Percentiles rank a stretch among this genome's conserved stretches.
Conservation (phyloP, 1,140 invertebrate genomes). For the Drosophila burlai region DNA sequence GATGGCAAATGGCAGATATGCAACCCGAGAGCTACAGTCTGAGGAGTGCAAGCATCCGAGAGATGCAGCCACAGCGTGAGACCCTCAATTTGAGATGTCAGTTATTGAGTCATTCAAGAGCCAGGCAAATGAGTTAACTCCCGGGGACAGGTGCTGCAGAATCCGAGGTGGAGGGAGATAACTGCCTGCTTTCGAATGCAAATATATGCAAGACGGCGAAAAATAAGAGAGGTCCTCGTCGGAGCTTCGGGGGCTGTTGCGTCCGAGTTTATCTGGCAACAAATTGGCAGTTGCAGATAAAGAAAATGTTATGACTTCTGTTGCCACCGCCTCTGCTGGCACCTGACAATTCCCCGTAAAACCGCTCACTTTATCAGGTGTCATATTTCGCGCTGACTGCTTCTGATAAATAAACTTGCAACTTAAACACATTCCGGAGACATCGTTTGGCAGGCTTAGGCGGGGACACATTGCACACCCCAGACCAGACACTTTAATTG, state of each 20-base stretch:
- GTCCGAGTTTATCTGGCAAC: slow-evolving; percentile 62
- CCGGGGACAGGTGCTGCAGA: slow-evolving; percentile 43
- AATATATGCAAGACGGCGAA: slow-evolving; percentile 65
- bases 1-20: slow-evolving; percentile 10
- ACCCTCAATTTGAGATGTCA: slow-evolving; percentile 69
- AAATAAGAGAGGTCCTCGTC: slow-evolving; percentile 1
- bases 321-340: slow-evolving; percentile 36
- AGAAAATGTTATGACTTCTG: slow-evolving; percentile 76
- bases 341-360: slow-evolving; percentile 46
- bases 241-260: background rate
- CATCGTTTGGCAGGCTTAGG: slow-evolving; percentile 40
- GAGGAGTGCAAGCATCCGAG: background rate
- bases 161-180: slow-evolving; percentile 10
- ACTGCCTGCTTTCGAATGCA: slow-evolving; percentile 61
- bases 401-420: slow-evolving; percentile 70
- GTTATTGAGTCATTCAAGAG: slow-evolving; percentile 79
- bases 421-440: slow-evolving; percentile 44
- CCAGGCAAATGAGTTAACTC: slow-evolving; percentile 79
- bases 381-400: slow-evolving; percentile 65
- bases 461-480: slow-evolving; percentile 14
- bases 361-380: slow-evolving; percentile 71
- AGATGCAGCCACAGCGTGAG: slow-evolving; percentile 57
- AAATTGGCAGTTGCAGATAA: slow-evolving; percentile 80
- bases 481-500: slow-evolving; percentile 65
- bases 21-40: slow-evolving; percentile 7